These are phyloP conservation scores for Myotis myotis DNA, from an alignment of 2,797 vertebrate species.

Conservation along the genomic window DNA sequence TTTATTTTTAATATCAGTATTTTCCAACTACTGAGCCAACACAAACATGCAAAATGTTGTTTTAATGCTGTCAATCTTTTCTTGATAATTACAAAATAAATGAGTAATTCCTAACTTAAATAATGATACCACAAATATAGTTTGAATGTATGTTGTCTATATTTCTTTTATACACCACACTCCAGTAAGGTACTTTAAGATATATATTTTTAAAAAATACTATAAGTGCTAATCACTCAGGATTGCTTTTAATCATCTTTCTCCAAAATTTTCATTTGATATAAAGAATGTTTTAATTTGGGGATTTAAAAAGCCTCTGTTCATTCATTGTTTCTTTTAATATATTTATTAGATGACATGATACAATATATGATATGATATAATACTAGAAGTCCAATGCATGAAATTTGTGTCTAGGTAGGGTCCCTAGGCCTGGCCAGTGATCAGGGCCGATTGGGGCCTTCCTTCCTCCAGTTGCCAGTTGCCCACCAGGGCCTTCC, in stretches of 20 bases:
- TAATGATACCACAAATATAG: neutral
- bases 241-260: neutral
- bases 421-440: too few relatives aligned
- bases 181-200: neutral
- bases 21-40: neutral
- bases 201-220: neutral
- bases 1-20: neutral
- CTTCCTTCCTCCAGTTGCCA: too few relatives aligned
- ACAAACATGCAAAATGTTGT: neutral
- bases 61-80: neutral
- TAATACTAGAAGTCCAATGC: neutral
- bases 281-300: neutral
- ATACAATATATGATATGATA: neutral
- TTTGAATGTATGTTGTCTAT: neutral
- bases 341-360: neutral
- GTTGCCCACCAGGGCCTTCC: too few relatives aligned
- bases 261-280: neutral
- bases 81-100: conserved; percentile 3
- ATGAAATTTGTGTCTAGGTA: too few relatives aligned
- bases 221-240: neutral
- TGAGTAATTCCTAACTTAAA: neutral
- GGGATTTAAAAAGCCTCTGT: neutral
- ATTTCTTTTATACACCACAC: neutral
- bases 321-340: neutral
- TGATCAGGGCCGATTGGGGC: too few relatives aligned